Conservation (phyloP, 2,113 vertebrate species). For the Archilochus colubris region DNA sequence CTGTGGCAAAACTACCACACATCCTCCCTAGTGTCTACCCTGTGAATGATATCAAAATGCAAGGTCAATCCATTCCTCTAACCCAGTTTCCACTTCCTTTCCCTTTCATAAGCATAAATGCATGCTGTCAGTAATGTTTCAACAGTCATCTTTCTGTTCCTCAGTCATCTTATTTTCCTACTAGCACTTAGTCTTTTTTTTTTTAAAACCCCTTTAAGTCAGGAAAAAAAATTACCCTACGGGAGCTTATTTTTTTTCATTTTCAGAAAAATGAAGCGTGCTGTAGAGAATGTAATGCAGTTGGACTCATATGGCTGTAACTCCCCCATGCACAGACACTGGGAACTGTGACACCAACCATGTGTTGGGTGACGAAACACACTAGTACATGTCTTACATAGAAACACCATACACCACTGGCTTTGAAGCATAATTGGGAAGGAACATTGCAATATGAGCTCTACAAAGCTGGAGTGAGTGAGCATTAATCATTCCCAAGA, state of each 20-base stretch:
- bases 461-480: neutral
- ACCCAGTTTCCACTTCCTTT: neutral
- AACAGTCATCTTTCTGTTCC: neutral
- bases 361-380: neutral
- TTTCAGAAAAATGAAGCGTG: neutral
- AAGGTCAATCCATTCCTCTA: neutral
- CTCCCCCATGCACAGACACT: neutral
- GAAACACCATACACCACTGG: neutral
- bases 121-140: neutral
- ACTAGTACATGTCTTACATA: neutral
- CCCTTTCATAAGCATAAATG: neutral
- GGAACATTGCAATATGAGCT: neutral
- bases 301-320: neutral
- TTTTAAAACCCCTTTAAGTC: neutral
- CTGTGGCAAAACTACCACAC: neutral
- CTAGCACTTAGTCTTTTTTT: neutral
- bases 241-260: neutral
- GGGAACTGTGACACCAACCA: neutral
- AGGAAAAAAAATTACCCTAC: neutral
- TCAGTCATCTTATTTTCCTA: neutral
- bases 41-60: neutral
- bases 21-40: neutral
- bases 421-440: neutral
- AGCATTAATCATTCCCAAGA: neutral
- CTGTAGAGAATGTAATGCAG: neutral